A percentile compares a stretch with the other conserved stretches of the same genome.
Conservation (phyloP, 2,113 vertebrate genomes). For the Amblyopsis rosae region DNA sequence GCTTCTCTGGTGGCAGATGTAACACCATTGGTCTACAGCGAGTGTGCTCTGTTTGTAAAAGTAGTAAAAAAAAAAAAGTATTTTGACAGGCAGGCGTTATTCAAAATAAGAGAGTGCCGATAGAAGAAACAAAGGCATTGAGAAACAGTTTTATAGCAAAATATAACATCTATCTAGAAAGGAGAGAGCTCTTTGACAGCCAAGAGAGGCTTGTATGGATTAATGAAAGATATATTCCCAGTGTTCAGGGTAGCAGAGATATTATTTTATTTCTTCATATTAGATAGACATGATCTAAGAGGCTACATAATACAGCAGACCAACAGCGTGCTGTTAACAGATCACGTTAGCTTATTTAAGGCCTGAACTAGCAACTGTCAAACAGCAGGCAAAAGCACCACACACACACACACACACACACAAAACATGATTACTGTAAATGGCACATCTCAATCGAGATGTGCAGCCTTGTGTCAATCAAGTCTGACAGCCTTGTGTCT, state of each 20-base stretch:
- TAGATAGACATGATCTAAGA: conserved; percentile 4
- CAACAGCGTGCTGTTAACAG: too few relatives aligned
- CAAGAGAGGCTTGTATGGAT: conserved; percentile 22
- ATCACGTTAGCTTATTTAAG: conserved; percentile 12
- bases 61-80: conserved; percentile 16
- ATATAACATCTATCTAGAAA: conserved; percentile 36
- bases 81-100: conserved; percentile 44
- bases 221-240: conserved; percentile 37
- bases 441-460: not conserved
- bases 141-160: conserved; percentile 50
- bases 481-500: not conserved
- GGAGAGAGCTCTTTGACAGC: conserved; percentile 34
- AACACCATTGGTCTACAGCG: conserved; percentile 44
- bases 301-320: not conserved
- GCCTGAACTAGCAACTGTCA: conserved; percentile 13
- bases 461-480: not conserved
- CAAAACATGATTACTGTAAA: not conserved
- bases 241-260: conserved; percentile 13
- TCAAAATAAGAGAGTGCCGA: conserved; percentile 54
- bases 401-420: conserved; percentile 1
- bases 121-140: conserved; percentile 50
- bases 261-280: conserved; percentile 13
- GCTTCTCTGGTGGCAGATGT: conserved; percentile 44
- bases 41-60: conserved; percentile 57
- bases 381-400: conserved; percentile 1